Evolutionary conservation across 1,140 invertebrate genomes (phyloP).

Genomic region (Nasonia vitripennis): DNA sequence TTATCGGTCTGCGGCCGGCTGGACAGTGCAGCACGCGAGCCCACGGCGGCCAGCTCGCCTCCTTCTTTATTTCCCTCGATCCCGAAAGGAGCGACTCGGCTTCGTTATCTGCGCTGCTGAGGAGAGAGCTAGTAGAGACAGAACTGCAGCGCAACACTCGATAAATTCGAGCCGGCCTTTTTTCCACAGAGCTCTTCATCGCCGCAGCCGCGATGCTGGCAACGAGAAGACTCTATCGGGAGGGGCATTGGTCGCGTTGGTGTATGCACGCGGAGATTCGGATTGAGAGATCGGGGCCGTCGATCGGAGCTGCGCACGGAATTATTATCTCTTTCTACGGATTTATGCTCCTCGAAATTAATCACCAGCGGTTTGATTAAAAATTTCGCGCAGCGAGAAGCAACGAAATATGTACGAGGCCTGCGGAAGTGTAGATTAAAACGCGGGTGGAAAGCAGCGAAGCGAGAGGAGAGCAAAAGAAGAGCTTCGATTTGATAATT

Average conservation of each 20-base stretch:
- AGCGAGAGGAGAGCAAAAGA: background rate
- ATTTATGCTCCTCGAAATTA: background rate
- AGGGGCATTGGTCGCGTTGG: too few relatives aligned
- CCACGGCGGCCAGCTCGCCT: constrained; percentile 39
- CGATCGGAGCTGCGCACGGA: background rate
- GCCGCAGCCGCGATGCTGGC: background rate
- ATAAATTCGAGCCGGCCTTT: constrained; percentile 25
- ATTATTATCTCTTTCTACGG: background rate
- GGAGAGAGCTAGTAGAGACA: background rate
- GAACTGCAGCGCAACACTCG: background rate
- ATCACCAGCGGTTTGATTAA: too few relatives aligned
- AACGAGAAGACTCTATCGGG: background rate
- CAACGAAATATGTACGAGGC: background rate
- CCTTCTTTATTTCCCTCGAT: constrained; percentile 46
- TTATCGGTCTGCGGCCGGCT: constrained; percentile 64
- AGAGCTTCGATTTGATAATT: constrained; percentile 32
- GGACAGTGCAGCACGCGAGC: constrained; percentile 46
- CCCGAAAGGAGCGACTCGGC: background rate
- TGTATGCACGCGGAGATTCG: background rate
- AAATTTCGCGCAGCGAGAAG: background rate
- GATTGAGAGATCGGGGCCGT: background rate
- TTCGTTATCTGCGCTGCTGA: background rate
- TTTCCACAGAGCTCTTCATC: background rate
- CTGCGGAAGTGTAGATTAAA: background rate
- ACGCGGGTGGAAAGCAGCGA: background rate